Conservation (phyloP, 2,888 invertebrate genomes). For the Parnassius glacialis region DNA sequence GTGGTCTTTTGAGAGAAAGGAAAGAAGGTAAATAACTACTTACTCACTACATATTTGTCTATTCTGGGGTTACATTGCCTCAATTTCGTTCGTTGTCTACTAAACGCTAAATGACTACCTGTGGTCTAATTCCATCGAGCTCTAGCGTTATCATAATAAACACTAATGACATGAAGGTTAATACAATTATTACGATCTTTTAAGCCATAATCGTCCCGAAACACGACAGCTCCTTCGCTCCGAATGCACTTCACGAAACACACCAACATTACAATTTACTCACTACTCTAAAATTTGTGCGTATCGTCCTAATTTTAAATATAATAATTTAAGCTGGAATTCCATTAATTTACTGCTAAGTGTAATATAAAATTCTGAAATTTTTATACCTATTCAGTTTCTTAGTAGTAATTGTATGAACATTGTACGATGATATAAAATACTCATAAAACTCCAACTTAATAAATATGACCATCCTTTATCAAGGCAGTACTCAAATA, state of each 20-base stretch:
- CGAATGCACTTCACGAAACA: slow-evolving; percentile 38
- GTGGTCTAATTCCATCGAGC: slow-evolving; percentile 19
- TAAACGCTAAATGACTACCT: slow-evolving; percentile 10
- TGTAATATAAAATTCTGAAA: not conserved
- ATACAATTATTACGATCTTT: slow-evolving; percentile 7
- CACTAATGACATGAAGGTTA: slow-evolving; percentile 4
- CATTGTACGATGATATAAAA: not conserved
- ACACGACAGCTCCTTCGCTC: slow-evolving; percentile 31
- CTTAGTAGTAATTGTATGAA: not conserved
- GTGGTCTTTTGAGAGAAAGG: not conserved
- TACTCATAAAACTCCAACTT: slow-evolving; percentile 21
- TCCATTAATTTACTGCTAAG: not conserved
- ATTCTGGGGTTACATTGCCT: slow-evolving; percentile 21
- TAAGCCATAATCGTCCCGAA: slow-evolving; percentile 3
- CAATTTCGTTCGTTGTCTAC: slow-evolving; percentile 22
- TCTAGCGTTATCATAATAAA: slow-evolving; percentile 5
- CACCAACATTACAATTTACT: slow-evolving; percentile 46
- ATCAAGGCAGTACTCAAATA: slow-evolving; percentile 38
- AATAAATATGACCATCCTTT: slow-evolving; percentile 30
- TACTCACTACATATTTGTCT: slow-evolving; percentile 22
- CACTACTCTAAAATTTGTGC: slow-evolving; percentile 77
- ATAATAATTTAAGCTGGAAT: slow-evolving; percentile 47
- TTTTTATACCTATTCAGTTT: not conserved
- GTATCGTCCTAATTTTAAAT: slow-evolving; percentile 62
- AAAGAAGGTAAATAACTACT: slow-evolving; percentile 2